Base-by-base conservation (phyloP, 23 tunicate species). In the Oikopleura albicans region DNA sequence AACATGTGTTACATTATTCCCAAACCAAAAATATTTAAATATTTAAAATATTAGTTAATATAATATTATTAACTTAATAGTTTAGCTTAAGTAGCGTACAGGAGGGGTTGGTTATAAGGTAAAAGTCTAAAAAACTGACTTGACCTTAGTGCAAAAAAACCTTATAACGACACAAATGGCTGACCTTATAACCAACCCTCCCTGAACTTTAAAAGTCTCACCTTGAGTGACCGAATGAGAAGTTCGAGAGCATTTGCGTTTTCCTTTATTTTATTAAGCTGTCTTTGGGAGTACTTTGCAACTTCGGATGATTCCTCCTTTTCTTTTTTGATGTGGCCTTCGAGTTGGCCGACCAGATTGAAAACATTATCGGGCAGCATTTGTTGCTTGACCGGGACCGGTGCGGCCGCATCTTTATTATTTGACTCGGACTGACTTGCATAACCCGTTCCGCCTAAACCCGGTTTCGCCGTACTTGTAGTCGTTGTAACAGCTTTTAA, bases 251-350 rank as follows among this genome's bases (percentile, higher is more conserved):
- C 31, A 16, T 16, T 29, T 71, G 79, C 35, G 31, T 71, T 71
- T 29, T 71, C 79, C 37, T 71, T 71, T 2, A 71, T 71, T 71
- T 71, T 71, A 16, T 12, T 71, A 34, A 71, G 31, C 37, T 71
- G 79, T 71, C 79, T 71, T 31, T 71, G 79, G 35, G 34, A 12
- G 79, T 12, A 71, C 31, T 71, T 71, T 16, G 79, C 79, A 2
- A 71, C 79, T 71, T 71, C 79, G 4, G 79, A 71, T 2, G 79
- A 71, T 29, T 71, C 79, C 37, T 71, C 79, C 35, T 71, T 71
- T 71, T 71, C 79, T 37, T 71, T 71, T 31, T 71, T 71, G 33
- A 71, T 71, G 37, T 71, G 79, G 37, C 37, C 31, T 37, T 71
- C 79, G 4, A 71, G 35, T 29, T 16, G 34, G 4, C 37, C 31